A percentile compares a stretch with the other conserved stretches of the same genome.
Conservation (phyloP, 2,113 vertebrate genomes). For the Melanerpes aurifrons region DNA sequence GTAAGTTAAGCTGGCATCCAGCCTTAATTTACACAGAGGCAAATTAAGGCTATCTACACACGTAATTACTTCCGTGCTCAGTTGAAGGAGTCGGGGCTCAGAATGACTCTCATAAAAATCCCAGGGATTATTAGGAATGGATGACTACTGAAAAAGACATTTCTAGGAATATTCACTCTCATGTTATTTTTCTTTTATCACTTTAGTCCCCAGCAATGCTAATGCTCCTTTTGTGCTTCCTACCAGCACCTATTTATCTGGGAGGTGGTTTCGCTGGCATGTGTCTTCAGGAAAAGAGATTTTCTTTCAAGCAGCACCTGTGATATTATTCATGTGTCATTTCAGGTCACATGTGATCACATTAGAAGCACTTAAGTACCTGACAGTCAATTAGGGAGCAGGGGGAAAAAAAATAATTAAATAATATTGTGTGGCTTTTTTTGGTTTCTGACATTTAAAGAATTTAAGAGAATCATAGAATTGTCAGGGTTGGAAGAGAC, state of each 20-base stretch:
- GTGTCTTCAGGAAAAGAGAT: background rate
- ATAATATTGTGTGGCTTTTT: background rate
- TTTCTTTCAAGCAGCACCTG: background rate
- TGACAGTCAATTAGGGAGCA: background rate
- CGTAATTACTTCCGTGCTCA: slow-evolving; percentile 28
- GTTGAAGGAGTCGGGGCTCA: background rate
- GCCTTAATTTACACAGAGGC: slow-evolving; percentile 39
- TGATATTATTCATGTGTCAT: background rate
- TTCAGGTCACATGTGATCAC: background rate
- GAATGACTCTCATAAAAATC: slow-evolving; percentile 30
- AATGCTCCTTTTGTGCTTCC: background rate
- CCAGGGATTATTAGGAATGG: slow-evolving; percentile 28
- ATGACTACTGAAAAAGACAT: background rate
- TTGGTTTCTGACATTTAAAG: slow-evolving; percentile 6
- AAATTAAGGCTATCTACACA: slow-evolving; percentile 25
- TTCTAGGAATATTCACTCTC: background rate
- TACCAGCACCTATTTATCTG: fast-evolving
- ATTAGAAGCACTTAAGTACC: background rate
- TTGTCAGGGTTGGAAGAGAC: no score
- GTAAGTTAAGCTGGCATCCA: slow-evolving; percentile 21
- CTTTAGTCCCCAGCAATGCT: background rate
- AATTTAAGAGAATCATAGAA: background rate
- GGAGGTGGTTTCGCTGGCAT: background rate
- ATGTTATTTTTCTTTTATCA: background rate
- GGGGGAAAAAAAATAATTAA: background rate